phyloP scores from a whole-genome alignment of 2,888 invertebrate genomes.

The Chrysolina americana region DNA sequence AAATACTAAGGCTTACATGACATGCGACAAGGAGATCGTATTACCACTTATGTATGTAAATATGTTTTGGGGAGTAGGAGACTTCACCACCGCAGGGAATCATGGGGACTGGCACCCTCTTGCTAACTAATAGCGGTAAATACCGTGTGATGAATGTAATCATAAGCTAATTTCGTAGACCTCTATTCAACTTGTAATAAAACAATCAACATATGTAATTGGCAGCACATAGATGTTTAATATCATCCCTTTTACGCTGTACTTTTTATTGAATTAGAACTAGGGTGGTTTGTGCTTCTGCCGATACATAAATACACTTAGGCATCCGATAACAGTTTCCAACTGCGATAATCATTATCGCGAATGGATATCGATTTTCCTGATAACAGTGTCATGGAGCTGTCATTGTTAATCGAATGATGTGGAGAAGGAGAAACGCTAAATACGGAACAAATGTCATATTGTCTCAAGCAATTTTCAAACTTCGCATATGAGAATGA shows the following conservation, averaged over 20 bases:
- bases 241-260: constrained; percentile 58
- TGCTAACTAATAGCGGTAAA: constrained; percentile 70
- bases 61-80: constrained; percentile 56
- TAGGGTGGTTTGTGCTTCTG: constrained; percentile 33
- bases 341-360: constrained; percentile 10
- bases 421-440: background rate
- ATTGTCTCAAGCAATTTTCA: too few species aligned
- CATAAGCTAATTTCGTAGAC: constrained; percentile 68
- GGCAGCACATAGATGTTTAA: constrained; percentile 61
- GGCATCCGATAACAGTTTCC: constrained; percentile 23
- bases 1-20: constrained; percentile 47
- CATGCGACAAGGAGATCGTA: constrained; percentile 60
- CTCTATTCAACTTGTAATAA: constrained; percentile 64
- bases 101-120: constrained; percentile 65
- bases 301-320: constrained; percentile 26
- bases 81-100: constrained; percentile 56
- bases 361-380: constrained; percentile 4
- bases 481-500: too few species aligned
- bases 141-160: constrained; percentile 70
- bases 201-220: constrained; percentile 68
- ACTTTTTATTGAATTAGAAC: constrained; percentile 57
- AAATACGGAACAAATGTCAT: background rate
- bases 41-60: constrained; percentile 65
- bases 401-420: background rate
- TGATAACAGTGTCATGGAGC: background rate